Evolutionary conservation across 2,888 invertebrate genomes (phyloP), one percentile per base, ranked within the genome.

Genomic region (Smittia aterrima): DNA sequence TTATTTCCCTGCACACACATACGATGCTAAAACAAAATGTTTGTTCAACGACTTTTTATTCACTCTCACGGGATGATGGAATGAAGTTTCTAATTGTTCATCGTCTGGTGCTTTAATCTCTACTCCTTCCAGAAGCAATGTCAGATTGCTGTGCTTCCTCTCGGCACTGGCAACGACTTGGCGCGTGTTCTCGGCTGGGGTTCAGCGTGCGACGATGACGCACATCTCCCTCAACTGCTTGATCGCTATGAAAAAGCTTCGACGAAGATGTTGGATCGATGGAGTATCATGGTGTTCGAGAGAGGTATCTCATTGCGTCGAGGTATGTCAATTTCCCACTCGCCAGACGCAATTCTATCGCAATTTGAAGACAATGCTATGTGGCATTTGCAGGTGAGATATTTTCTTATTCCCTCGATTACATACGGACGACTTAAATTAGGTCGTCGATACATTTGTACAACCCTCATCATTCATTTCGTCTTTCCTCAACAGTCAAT

Each of bases 161-260:
- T 98, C 78, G 98, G 98, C 53, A 98, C 98, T 0, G 98, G 98
- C 67, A 98, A 98, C 83, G 98, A 98, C 83, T 86, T 98, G 78
- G 96, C 98, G 0, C 87, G 98, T 7, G 97, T 98, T 3, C 84
- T 96, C 18, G 98, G 98, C 47, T 98, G 98, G 98, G 98, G 98
- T 11, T 1, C 47, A 9, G 93, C 95, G 11, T 97, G 96, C 80
- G 97, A 97, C 79, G 96, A 97, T 80, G 96, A 96, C 78, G 91
- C 96, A 7, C 95, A 96, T 81, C 86, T 98, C 66, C 95, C 96
- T 9, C 92, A 92, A 78, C 88, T 97, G 66, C 85, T 98, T 53
- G 96, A 98, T 81, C 91, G 94, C 77, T 95, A 97, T 82, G 98
- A 98, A 83, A 91, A 93, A 78, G 96, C 98, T n/a, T 93, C 96